Evolutionary conservation across 2,888 invertebrate genomes (phyloP).

Genomic region (Eurytoma californica): DNA sequence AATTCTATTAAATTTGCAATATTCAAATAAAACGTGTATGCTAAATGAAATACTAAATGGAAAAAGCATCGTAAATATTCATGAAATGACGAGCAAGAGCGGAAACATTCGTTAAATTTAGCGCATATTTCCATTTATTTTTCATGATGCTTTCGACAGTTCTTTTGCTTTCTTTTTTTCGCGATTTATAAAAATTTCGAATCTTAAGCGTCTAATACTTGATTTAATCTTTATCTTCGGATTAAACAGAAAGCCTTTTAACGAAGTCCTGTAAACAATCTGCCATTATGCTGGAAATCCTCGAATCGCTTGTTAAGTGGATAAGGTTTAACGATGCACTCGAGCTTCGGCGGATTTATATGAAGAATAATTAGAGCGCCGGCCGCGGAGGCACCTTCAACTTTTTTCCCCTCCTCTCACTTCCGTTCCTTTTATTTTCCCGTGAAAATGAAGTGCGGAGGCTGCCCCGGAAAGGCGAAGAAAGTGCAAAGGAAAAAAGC

Average conservation of each 20-base stretch:
- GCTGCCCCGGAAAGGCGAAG: background rate
- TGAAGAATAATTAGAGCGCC: conserved; percentile 28
- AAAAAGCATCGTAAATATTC: background rate
- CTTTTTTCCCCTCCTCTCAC: background rate
- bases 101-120: background rate
- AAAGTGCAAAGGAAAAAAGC: background rate
- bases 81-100: background rate
- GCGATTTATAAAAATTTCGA: background rate
- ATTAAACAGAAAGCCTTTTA: conserved; percentile 5
- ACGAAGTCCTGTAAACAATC: conserved; percentile 27
- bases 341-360: conserved; percentile 25
- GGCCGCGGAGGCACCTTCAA: conserved; percentile 1
- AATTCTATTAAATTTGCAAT: background rate
- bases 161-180: background rate
- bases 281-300: background rate
- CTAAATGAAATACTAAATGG: background rate
- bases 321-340: conserved; percentile 23
- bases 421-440: background rate
- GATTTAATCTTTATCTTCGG: background rate
- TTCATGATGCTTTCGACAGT: background rate
- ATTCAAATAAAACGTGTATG: background rate
- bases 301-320: conserved; percentile 23
- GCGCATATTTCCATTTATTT: background rate
- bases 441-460: background rate
- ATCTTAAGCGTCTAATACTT: background rate